Evolutionary conservation across 2,797 vertebrate genomes (phyloP).

Genomic region (Danio albolineatus): DNA sequence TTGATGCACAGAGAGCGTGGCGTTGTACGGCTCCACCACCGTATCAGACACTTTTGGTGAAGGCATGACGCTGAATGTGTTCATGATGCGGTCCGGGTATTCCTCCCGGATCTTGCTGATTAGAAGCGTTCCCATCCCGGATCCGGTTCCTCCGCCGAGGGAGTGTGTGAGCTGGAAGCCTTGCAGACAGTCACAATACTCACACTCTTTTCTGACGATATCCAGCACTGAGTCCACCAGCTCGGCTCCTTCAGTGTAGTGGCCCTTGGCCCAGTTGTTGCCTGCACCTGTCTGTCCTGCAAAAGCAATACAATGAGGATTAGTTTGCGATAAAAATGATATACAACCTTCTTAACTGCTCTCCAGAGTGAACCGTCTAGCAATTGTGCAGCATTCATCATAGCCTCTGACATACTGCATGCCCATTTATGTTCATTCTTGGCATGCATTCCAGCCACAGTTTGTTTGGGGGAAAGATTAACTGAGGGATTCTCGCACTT

Average conservation of each 20-base stretch:
- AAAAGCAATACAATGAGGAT: conserved; percentile 52
- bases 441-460: conserved; percentile 21
- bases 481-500: not conserved
- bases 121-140: conserved; percentile 93
- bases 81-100: conserved; percentile 94
- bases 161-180: conserved; percentile 97
- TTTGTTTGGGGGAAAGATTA: conserved; percentile 8
- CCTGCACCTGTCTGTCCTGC: conserved; percentile 95
- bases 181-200: conserved; percentile 92
- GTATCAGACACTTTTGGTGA: conserved; percentile 96
- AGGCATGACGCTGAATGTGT: conserved; percentile 96
- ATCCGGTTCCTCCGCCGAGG: conserved; percentile 92
- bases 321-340: conserved; percentile 42
- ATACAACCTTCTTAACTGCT: conserved; percentile 16
- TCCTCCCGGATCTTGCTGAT: conserved; percentile 96
- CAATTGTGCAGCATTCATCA: conserved; percentile 51
- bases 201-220: conserved; percentile 90
- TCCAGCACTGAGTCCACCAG: conserved; percentile 91
- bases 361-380: not conserved
- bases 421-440: conserved; percentile 9
- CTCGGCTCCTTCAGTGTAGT: conserved; percentile 95
- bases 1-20: conserved; percentile 92
- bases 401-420: not conserved
- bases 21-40: conserved; percentile 94
- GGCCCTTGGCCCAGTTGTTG: conserved; percentile 97